Evolutionary conservation across 1,140 invertebrate genomes (phyloP), one percentile per base, ranked within the genome.

Genomic region (Drosophila navojoa): DNA sequence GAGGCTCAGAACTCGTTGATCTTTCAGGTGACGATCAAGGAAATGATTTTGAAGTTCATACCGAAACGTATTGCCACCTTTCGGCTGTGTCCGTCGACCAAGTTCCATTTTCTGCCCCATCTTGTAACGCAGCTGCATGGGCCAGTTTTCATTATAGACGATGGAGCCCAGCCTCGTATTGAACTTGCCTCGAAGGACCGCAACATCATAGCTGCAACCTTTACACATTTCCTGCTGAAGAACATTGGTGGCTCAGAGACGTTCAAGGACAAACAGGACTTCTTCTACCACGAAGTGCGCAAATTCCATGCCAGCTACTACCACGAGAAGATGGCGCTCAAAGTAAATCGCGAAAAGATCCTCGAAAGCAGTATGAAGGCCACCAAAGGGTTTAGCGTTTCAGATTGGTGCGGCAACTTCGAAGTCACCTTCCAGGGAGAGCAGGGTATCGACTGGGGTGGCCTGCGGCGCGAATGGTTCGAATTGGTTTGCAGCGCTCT

Each of bases 171-270:
- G 90, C 96, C 96, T 0, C 95, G 95, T 81, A 95, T 98, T 19
- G 95, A 96, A 92, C 92, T 98, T 69, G 94, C 95, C 63, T 96
- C 96, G 10, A 95, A 95, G 71, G 96, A 98, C 92, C 94, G 97
- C 3, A 97, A 98, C 92, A 95, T 98, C 19, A 97, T 99, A 69
- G 97, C 97, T 4, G 97, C 98, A 45, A 97, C 97, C 5, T 98
- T 98, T 92, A 97, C 97, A 1, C 95, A 97, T 85, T 98, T 98
- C 92, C 93, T 98, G 45, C 92, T 98, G n/a, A 97, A 97, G 93
- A 98, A 98, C 93, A 98, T 98, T 87, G 98, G 97, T 53, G 98
- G 98, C 5, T 98, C 97, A 25, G 97, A 98, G 93, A 97, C 97
- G 27, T 99, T 99, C 90, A 97, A 97, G 93, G 97, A 98, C 91